These are phyloP conservation scores for Coecobrya sp. DNA, from an alignment of 2,888 invertebrate species.

Conservation along the genomic window DNA sequence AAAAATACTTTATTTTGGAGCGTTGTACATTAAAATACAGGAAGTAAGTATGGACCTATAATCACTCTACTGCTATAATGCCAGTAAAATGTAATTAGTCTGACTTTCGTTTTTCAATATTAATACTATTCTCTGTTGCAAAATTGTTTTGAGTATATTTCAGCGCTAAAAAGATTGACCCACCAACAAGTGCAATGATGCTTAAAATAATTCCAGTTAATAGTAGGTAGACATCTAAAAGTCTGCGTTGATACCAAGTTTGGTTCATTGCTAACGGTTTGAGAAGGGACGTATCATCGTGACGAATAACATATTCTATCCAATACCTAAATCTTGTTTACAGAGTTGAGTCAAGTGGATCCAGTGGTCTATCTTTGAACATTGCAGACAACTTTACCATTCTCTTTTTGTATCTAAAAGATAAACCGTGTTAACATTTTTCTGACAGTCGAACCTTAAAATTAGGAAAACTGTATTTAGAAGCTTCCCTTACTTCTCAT, in stretches of 20 bases:
- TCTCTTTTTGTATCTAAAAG: slow-evolving; percentile 44
- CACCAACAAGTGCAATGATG: background rate
- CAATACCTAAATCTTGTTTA: no score
- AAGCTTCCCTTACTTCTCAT: slow-evolving; percentile 47
- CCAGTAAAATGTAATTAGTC: no score
- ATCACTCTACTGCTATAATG: no score
- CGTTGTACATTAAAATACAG: no score
- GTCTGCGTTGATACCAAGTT: slow-evolving; percentile 72
- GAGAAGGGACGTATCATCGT: slow-evolving; percentile 63
- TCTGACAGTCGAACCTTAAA: no score
- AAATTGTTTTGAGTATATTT: background rate
- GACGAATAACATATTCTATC: slow-evolving; percentile 80
- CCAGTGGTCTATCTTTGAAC: slow-evolving; percentile 76
- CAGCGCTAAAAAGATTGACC: background rate
- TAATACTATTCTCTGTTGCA: no score
- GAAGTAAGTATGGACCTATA: no score
- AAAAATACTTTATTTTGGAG: no score
- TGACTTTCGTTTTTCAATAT: no score
- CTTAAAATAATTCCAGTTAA: background rate
- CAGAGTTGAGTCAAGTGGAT: slow-evolving; percentile 67
- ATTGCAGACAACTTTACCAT: slow-evolving; percentile 63
- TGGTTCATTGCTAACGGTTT: slow-evolving; percentile 68
- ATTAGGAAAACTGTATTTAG: no score
- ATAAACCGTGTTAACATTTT: no score
- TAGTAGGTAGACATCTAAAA: slow-evolving; percentile 74